A percentile compares a stretch with the other conserved stretches of the same genome.
phyloP scores from a whole-genome alignment of 2,113 vertebrate species.

The Columbina picui region DNA sequence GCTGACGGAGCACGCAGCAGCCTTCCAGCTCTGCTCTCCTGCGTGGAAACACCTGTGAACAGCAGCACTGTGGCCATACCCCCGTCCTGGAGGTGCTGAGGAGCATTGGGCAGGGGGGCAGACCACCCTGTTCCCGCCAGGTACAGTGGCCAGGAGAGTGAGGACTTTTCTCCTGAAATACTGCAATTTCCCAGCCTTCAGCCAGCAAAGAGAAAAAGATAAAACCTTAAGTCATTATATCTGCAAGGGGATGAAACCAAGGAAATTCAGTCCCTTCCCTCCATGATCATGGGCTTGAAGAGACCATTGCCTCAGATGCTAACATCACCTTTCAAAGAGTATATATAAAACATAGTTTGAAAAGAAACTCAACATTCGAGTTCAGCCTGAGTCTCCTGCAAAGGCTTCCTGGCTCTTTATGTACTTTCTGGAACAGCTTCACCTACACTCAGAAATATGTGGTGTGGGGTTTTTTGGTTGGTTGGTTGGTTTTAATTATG shows the following conservation, averaged over 20 bases:
- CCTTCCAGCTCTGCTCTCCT: neutral
- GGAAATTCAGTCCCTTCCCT: neutral
- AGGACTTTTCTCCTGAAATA: neutral
- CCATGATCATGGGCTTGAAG: accelerated
- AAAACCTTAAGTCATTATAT: neutral
- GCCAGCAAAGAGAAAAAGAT: neutral
- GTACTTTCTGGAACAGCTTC: neutral
- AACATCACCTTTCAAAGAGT: neutral
- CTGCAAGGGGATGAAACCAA: neutral
- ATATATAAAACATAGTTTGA: neutral
- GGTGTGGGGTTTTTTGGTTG: no score
- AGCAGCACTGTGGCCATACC: accelerated
- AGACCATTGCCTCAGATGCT: neutral
- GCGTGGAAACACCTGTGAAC: neutral
- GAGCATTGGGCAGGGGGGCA: neutral
- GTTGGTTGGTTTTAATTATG: neutral
- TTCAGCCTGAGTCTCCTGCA: neutral
- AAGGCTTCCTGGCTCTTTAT: neutral
- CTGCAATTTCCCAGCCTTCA: neutral
- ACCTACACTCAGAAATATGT: neutral
- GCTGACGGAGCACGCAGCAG: neutral
- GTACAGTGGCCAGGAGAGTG: accelerated
- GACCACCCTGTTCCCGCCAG: neutral
- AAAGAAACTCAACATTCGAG: neutral
- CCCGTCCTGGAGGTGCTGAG: accelerated